A percentile compares a stretch with the other conserved stretches of the same genome.
These are phyloP conservation scores for Drosophila ohnishii DNA, from an alignment of 1,140 invertebrate genomes.

Conservation along the genomic window DNA sequence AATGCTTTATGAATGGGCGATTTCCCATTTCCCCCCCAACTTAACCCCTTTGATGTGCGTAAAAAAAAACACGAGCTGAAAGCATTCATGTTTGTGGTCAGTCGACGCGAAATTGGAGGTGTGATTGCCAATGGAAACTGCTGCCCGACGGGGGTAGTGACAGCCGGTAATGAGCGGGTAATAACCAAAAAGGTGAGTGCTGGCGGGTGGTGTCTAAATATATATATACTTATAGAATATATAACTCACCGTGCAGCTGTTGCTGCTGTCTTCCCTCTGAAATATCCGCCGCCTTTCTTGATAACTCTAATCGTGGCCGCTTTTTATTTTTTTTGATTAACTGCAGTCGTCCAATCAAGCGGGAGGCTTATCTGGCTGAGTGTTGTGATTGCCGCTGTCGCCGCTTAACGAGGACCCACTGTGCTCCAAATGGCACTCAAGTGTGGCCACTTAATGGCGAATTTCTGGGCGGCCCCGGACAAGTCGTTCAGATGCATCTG, in stretches of 20 bases:
- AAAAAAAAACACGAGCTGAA: conserved; percentile 1
- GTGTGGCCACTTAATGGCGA: conserved; percentile 58
- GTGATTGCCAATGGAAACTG: conserved; percentile 42
- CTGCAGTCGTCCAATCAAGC: conserved; percentile 23
- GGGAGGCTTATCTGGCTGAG: conserved; percentile 16
- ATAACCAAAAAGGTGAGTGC: conserved; percentile 23
- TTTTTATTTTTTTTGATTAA: conserved; percentile 20
- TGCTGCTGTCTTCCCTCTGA: background rate
- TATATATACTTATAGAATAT: background rate
- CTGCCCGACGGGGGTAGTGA: conserved; percentile 16
- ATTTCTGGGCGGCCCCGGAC: conserved; percentile 27
- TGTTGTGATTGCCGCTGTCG: conserved; percentile 10
- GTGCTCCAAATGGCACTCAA: conserved; percentile 50
- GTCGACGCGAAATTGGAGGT: conserved; percentile 29
- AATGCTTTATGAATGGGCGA: conserved; percentile 47
- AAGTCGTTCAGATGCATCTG: conserved; percentile 22
- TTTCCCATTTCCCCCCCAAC: background rate
- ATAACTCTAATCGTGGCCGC: conserved; percentile 53
- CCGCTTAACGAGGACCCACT: conserved; percentile 15
- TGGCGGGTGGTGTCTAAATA: conserved; percentile 4
- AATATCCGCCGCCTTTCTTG: conserved; percentile 17
- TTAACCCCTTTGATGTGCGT: conserved; percentile 5
- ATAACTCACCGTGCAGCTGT: conserved; percentile 9
- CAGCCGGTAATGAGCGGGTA: conserved; percentile 24
- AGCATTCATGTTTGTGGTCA: conserved; percentile 4